These are phyloP conservation scores for Linyphia triangularis DNA, from an alignment of 2,888 invertebrate species.

Conservation along the genomic window DNA sequence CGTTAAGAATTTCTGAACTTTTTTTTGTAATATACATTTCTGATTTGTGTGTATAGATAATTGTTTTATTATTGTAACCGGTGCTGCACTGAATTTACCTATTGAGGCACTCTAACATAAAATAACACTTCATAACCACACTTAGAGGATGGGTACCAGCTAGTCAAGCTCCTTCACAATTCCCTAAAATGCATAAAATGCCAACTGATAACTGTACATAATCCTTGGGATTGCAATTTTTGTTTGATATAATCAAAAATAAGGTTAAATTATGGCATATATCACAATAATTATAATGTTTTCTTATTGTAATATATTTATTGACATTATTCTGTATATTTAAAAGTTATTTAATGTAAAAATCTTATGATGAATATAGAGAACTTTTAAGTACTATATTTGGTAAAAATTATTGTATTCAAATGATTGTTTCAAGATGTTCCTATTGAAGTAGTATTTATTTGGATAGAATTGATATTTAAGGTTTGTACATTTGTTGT, in stretches of 20 bases:
- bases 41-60: conserved; percentile 46
- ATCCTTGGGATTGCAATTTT: conserved; percentile 4
- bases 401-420: neutral
- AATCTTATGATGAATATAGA: neutral
- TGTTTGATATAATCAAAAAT: conserved; percentile 48
- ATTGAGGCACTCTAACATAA: neutral
- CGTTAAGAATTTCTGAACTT: too few species aligned
- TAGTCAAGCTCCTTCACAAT: conserved; percentile 49
- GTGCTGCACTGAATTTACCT: conserved; percentile 58
- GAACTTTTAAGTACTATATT: neutral
- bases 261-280: conserved; percentile 18
- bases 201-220: conserved; percentile 25
- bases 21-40: conserved; percentile 25
- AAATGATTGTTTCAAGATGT: neutral
- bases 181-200: conserved; percentile 22
- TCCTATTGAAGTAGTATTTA: conserved; percentile 35
- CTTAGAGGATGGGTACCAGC: conserved; percentile 56
- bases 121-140: neutral
- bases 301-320: neutral
- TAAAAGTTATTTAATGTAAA: neutral
- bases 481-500: neutral
- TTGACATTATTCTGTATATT: neutral
- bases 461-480: neutral
- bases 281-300: neutral
- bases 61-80: conserved; percentile 54